These are phyloP conservation scores for Neopipo cinnamomea DNA, from an alignment of 2,113 vertebrate genomes.

Conservation along the genomic window DNA sequence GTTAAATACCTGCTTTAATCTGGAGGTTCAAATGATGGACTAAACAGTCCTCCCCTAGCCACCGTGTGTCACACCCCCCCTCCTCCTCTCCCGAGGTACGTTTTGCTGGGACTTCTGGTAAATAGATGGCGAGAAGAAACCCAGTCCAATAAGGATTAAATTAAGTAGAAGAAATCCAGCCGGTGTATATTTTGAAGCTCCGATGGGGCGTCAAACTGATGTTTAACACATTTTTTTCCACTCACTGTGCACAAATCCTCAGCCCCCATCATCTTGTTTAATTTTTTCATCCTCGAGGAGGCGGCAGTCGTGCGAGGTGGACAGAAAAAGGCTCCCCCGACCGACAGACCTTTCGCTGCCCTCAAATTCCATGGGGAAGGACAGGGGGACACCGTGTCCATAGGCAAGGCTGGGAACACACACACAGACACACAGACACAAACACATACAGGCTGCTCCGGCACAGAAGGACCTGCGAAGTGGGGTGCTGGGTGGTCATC, in stretches of 20 bases:
- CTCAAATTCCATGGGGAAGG: not conserved
- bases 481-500: not conserved
- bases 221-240: conserved; percentile 76
- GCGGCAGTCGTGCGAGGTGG: not conserved
- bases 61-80: not conserved
- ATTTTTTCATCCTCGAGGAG: not conserved
- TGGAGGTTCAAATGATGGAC: not conserved
- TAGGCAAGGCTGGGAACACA: not conserved
- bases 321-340: not conserved
- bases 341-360: not conserved
- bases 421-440: not conserved
- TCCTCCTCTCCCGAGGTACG: not conserved
- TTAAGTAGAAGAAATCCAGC: conserved; percentile 75
- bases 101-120: conserved; percentile 36
- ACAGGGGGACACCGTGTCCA: not conserved
- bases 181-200: conserved; percentile 62
- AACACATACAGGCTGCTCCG: not conserved
- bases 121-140: conserved; percentile 40
- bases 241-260: conserved; percentile 62
- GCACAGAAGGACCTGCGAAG: not conserved
- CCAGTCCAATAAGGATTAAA: conserved; percentile 71
- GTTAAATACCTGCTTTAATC: conserved; percentile 12
- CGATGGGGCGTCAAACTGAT: conserved; percentile 69
- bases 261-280: not conserved
- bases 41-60: not conserved